Conservation (phyloP, 2,113 vertebrate species). For the Anolis sagrei region DNA sequence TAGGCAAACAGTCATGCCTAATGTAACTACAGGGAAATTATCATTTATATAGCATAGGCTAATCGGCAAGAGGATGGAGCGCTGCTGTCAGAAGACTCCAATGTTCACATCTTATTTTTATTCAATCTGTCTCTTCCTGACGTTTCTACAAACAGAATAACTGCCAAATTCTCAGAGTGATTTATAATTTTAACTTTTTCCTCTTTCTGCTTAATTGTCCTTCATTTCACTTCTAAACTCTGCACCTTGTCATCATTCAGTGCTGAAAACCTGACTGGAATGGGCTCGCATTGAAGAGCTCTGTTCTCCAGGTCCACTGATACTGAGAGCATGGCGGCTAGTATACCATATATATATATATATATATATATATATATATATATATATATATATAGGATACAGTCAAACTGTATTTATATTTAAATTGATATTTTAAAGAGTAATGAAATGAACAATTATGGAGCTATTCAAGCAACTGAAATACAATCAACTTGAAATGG, state of each 20-base stretch:
- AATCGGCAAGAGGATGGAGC: constrained; percentile 38
- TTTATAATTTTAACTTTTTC: constrained; percentile 45
- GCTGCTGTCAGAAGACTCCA: constrained; percentile 37
- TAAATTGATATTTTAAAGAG: neutral
- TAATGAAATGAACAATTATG: neutral
- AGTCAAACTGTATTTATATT: too few relatives aligned
- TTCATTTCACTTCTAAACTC: constrained; percentile 31
- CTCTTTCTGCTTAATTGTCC: constrained; percentile 14
- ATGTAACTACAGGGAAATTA: constrained; percentile 52
- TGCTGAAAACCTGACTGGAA: neutral
- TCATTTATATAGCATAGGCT: constrained; percentile 62
- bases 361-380: too few relatives aligned
- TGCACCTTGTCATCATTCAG: neutral
- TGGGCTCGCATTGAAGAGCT: neutral
- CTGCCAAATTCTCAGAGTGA: constrained; percentile 26
- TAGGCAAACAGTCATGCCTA: constrained; percentile 47
- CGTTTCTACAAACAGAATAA: constrained; percentile 24
- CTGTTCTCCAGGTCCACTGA: too few relatives aligned
- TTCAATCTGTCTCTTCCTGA: constrained; percentile 48
- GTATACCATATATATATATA: too few relatives aligned
- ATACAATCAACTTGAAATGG: neutral
- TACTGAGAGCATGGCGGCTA: neutral
- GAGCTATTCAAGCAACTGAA: neutral
- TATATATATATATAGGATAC: too few relatives aligned
- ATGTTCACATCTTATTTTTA: constrained; percentile 35